These are phyloP conservation scores for Oceanodroma tethys DNA, from an alignment of 2,113 vertebrate species.

Conservation along the genomic window DNA sequence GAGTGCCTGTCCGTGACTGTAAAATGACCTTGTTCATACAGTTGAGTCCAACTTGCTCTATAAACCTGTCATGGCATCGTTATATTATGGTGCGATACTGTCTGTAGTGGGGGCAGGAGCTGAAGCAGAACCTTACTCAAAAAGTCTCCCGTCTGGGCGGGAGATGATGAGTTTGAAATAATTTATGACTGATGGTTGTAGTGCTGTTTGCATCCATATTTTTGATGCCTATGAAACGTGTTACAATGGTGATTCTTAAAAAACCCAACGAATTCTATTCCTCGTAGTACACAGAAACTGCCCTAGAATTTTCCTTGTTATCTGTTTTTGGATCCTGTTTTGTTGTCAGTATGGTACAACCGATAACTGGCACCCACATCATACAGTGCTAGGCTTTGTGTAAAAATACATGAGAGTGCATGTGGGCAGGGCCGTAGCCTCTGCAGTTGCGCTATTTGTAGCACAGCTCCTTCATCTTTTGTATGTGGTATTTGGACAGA, in stretches of 20 bases:
- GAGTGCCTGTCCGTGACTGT: background rate
- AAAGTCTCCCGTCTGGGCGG: background rate
- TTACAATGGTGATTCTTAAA: background rate
- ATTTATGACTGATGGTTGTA: background rate
- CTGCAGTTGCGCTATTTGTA: slow-evolving; percentile 60
- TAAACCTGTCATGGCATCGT: background rate
- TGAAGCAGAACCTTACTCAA: background rate
- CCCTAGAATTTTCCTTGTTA: slow-evolving; percentile 18
- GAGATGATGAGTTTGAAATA: background rate
- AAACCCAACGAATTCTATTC: background rate
- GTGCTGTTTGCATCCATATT: background rate
- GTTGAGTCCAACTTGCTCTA: background rate
- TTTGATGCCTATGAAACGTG: background rate
- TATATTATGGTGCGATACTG: background rate
- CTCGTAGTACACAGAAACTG: background rate
- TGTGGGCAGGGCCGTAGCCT: background rate
- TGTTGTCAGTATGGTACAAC: background rate
- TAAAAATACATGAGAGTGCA: slow-evolving; percentile 1
- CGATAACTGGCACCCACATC: slow-evolving; percentile 26
- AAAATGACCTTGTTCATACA: background rate
- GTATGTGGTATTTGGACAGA: background rate
- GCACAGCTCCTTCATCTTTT: slow-evolving; percentile 27
- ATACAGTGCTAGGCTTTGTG: slow-evolving; percentile 25
- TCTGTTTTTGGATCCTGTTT: slow-evolving; percentile 19
- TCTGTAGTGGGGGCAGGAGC: background rate